phyloP scores from a whole-genome alignment of 2,888 invertebrate genomes.

The Tanytarsus gracilentus region DNA sequence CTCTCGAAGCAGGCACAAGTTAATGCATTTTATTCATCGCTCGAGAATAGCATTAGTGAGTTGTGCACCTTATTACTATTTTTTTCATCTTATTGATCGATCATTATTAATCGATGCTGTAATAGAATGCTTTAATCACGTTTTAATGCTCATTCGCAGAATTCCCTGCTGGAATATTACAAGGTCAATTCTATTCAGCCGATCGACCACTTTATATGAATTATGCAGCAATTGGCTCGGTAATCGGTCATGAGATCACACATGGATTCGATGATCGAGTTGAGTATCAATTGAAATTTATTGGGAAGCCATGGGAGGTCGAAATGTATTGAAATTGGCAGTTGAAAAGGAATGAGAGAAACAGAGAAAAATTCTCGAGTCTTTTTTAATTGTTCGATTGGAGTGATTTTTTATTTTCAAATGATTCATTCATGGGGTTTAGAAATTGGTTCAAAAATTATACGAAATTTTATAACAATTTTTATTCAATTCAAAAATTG shows the following conservation, averaged over 20 bases:
- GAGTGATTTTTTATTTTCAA: too few species aligned
- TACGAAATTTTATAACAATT: too few species aligned
- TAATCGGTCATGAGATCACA: slow-evolving; percentile 87
- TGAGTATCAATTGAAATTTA: too few species aligned
- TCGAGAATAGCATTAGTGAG: slow-evolving; percentile 51
- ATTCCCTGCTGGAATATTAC: slow-evolving; percentile 87
- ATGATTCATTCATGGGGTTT: too few species aligned
- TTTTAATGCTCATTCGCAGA: slow-evolving; percentile 56
- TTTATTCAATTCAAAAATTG: too few species aligned
- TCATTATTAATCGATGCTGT: background rate
- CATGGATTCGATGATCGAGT: slow-evolving; percentile 77
- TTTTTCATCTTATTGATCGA: background rate
- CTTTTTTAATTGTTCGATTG: too few species aligned
- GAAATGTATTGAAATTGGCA: too few species aligned
- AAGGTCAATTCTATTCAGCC: slow-evolving; percentile 83
- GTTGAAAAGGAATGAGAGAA: too few species aligned
- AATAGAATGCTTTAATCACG: background rate
- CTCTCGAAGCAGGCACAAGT: slow-evolving; percentile 46
- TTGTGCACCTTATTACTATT: too few species aligned
- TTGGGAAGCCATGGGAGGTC: too few species aligned
- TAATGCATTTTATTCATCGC: slow-evolving; percentile 48
- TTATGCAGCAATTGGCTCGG: slow-evolving; percentile 83
- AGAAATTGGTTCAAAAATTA: too few species aligned
- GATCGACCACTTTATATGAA: slow-evolving; percentile 86
- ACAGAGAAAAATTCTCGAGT: too few species aligned